Evolutionary conservation across 2,888 invertebrate genomes (phyloP), one percentile per base, ranked within the genome.

Genomic region (Bombylius discolor): DNA sequence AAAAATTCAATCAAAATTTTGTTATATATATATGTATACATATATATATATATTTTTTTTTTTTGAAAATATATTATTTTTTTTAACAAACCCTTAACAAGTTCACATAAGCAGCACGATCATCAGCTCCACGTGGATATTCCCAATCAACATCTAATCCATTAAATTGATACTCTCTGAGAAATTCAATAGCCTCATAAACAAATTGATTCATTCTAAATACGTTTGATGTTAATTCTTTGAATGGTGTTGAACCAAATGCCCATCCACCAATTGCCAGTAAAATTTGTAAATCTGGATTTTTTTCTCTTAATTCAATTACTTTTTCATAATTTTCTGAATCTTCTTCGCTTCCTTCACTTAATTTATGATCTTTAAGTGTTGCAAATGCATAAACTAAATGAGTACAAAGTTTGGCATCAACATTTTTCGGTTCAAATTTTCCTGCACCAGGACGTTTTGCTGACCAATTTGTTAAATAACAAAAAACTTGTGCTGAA

Each of bases 121-220:
- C 93, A 62, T 93, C 92, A 4, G 87, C 83, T 14, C 92, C 93
- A 68, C 92, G 80, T 2, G 93, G 93, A 70, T 93, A 93, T 71
- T 94, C 93, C 94, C 94, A 94, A 66, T 93, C 93, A 0, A 95
- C 87, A 66, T 95, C 94, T 57, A 95, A 75, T 6, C 94, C 94
- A 65, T 94, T 92, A 72, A 95, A 93, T 72, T 91, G 87, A 70
- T 88, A 89, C 66, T 91, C 89, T 50, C 94, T 78, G 52, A 95
- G 78, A 77, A 93, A 94, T 63, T 95, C 93, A 58, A 94, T 93
- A 23, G 93, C 90, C 72, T 93, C 91, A 69, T 94, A 95, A 5
- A 94, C 93, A 69, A 95, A 95, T 69, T 92, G 91, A 70, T 93
- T 93, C 91, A 93, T 93, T 49, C 93, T 81, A 81, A 89, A 93